Evolutionary conservation across 1,140 invertebrate species (phyloP).

Genomic region (Gonioctena quinquepunctata): DNA sequence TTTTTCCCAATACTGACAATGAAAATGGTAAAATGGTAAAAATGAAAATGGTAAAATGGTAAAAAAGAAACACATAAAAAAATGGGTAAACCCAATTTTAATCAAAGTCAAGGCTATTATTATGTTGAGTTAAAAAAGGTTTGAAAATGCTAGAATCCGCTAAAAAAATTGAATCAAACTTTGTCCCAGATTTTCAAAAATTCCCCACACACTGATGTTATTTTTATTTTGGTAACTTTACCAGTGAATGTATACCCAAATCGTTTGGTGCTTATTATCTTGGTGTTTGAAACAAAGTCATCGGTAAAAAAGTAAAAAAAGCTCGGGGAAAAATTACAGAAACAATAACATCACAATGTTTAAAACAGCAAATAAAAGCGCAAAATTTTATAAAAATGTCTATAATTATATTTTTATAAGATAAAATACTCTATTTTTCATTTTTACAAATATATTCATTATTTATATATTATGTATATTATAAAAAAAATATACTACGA

Average conservation of each 20-base stretch:
- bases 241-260: conserved; percentile 20
- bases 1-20: too few species aligned
- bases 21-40: too few species aligned
- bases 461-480: background rate
- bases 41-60: too few species aligned
- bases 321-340: background rate
- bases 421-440: conserved; percentile 12
- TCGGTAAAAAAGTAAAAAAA: conserved; percentile 7
- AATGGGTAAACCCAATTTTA: too few species aligned
- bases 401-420: conserved; percentile 5
- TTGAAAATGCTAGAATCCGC: too few species aligned
- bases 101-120: too few species aligned
- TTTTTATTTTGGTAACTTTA: conserved; percentile 22
- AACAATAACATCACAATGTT: background rate
- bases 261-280: conserved; percentile 13
- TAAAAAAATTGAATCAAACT: too few species aligned
- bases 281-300: conserved; percentile 1
- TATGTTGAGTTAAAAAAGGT: too few species aligned
- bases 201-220: conserved; percentile 9
- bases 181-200: conserved; percentile 17
- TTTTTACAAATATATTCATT: conserved; percentile 17
- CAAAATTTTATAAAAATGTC: conserved; percentile 10
- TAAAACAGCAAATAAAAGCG: background rate
- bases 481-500: background rate
- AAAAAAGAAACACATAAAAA: too few species aligned